Conservation (phyloP, 1,140 invertebrate genomes). For the Drosophila teissieri region DNA sequence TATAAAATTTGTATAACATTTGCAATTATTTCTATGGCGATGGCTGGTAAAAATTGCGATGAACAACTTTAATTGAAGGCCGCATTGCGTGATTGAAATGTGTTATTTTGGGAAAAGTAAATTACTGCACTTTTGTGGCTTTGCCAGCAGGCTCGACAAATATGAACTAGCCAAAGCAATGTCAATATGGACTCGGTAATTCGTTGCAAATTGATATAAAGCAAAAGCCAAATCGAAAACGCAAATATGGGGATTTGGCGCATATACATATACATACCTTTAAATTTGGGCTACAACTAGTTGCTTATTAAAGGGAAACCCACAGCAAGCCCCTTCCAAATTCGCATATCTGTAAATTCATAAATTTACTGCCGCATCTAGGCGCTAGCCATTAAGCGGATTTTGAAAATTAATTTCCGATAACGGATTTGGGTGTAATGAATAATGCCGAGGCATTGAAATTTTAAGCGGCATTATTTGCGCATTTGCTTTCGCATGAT, state of each 20-base stretch:
- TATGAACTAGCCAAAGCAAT: slow-evolving; percentile 17
- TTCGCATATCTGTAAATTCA: slow-evolving; percentile 31
- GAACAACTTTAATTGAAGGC: slow-evolving; percentile 13
- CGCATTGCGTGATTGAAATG: slow-evolving; percentile 43
- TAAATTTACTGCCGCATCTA: slow-evolving; percentile 24
- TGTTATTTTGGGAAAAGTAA: slow-evolving; percentile 26
- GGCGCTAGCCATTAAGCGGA: slow-evolving; percentile 38
- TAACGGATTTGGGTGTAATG: slow-evolving; percentile 45
- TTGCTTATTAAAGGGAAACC: slow-evolving; percentile 11
- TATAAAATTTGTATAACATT: slow-evolving; percentile 15
- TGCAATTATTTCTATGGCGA: slow-evolving; percentile 14
- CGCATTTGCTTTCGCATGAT: slow-evolving; percentile 55
- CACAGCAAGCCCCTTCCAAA: neutral
- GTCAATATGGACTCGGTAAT: slow-evolving; percentile 6
- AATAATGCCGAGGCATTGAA: slow-evolving; percentile 58
- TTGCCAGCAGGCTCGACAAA: slow-evolving; percentile 21
- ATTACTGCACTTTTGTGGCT: slow-evolving; percentile 48
- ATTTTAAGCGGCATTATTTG: slow-evolving; percentile 62
- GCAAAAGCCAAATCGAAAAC: slow-evolving; percentile 1
- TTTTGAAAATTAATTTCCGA: slow-evolving; percentile 58
- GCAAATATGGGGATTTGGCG: neutral
- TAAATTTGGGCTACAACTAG: neutral
- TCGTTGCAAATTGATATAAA: slow-evolving; percentile 7
- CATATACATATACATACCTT: neutral
- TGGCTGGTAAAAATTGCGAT: neutral